A percentile compares a stretch with the other conserved stretches of the same genome.
phyloP scores from a whole-genome alignment of 2,797 vertebrate species.

The Staurois parvus region DNA sequence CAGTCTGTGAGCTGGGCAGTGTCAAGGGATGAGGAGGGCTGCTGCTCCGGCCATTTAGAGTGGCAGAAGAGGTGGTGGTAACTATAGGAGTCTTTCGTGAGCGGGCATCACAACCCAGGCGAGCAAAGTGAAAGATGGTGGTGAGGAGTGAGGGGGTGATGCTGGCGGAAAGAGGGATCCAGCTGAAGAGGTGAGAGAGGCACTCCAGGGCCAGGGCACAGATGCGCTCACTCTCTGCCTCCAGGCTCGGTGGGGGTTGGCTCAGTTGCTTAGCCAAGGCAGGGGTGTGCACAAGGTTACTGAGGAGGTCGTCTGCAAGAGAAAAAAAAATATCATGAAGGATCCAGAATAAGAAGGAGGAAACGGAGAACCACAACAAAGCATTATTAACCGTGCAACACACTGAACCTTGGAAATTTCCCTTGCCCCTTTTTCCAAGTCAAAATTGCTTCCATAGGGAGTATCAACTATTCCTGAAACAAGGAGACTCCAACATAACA shows the following conservation, averaged over 20 bases:
- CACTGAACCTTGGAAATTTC: too few relatives aligned
- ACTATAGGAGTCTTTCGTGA: conserved; percentile 74
- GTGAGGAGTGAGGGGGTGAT: conserved; percentile 96
- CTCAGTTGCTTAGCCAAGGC: conserved; percentile 87
- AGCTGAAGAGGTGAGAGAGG: conserved; percentile 98
- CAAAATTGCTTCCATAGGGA: too few relatives aligned
- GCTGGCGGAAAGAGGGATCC: conserved; percentile 95
- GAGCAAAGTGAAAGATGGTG: conserved; percentile 97
- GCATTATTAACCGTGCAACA: not conserved
- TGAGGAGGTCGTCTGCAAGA: conserved; percentile 84
- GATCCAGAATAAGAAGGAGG: not conserved
- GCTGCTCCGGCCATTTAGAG: conserved; percentile 77
- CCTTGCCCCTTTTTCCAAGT: too few relatives aligned
- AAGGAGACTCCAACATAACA: too few relatives aligned
- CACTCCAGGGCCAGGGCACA: conserved; percentile 94
- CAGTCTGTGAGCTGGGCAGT: conserved; percentile 73
- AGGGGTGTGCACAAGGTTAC: conserved; percentile 89
- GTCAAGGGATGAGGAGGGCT: conserved; percentile 59
- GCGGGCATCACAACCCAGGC: conserved; percentile 91
- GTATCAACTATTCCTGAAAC: too few relatives aligned
- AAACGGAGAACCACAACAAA: not conserved
- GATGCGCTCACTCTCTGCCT: conserved; percentile 89
- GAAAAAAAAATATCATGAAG: conserved; percentile 41
- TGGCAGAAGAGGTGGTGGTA: conserved; percentile 66
- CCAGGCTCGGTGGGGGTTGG: conserved; percentile 90